Evolutionary conservation across 1,140 invertebrate genomes (phyloP).

Genomic region (Apis laboriosa): DNA sequence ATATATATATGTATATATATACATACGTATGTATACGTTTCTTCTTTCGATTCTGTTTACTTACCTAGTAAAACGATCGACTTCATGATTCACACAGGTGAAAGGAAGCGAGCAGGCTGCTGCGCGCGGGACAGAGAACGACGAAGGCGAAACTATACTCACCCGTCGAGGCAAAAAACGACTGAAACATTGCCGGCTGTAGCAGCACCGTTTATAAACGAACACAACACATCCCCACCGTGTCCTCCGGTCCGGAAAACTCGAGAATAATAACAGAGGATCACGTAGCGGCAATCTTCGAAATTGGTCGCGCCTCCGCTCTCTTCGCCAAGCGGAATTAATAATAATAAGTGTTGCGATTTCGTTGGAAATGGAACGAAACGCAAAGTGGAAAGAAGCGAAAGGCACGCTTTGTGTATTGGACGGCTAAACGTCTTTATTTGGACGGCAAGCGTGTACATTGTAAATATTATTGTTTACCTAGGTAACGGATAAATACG

Average conservation of each 20-base stretch:
- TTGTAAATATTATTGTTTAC: too few species aligned
- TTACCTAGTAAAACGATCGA: slow-evolving; percentile 46
- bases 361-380: slow-evolving; percentile 24
- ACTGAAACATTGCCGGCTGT: slow-evolving; percentile 67
- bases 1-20: too few species aligned
- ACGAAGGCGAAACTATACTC: background rate
- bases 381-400: slow-evolving; percentile 11
- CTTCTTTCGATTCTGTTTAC: background rate
- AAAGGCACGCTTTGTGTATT: background rate
- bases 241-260: background rate
- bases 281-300: slow-evolving; percentile 42
- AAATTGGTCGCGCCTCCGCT: slow-evolving; percentile 41
- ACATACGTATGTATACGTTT: too few species aligned
- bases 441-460: background rate
- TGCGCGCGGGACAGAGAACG: background rate
- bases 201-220: slow-evolving; percentile 70
- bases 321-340: slow-evolving; percentile 11
- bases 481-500: too few species aligned
- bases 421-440: background rate
- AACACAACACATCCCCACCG: slow-evolving; percentile 63
- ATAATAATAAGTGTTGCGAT: slow-evolving; percentile 12
- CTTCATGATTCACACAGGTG: slow-evolving; percentile 25
- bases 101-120: background rate
- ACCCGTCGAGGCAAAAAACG: slow-evolving; percentile 37
- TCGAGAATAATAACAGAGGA: slow-evolving; percentile 6